These are phyloP conservation scores for Lithobates sylvaticus DNA, from an alignment of 2,797 vertebrate genomes.

Conservation along the genomic window DNA sequence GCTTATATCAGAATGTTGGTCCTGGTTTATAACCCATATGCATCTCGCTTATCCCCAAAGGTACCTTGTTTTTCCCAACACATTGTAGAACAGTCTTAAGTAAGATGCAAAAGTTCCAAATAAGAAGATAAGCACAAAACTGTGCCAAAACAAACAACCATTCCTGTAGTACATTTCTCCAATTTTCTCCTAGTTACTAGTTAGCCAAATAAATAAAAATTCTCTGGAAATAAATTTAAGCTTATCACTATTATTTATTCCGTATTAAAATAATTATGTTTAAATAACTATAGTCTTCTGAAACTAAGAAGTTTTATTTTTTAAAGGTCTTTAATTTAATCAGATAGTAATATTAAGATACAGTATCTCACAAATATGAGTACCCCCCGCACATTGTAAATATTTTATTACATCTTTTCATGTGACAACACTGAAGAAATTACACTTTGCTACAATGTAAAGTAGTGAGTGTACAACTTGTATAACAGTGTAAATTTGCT, in stretches of 20 bases:
- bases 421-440: no score
- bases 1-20: slow-evolving; percentile 45
- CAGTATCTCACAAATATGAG: no score
- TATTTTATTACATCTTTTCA: no score
- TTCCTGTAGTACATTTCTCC: neutral
- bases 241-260: neutral
- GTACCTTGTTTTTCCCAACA: slow-evolving; percentile 57
- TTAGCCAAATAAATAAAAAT: neutral
- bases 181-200: neutral
- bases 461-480: no score
- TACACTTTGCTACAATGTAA: no score
- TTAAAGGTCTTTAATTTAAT: neutral
- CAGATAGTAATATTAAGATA: neutral
- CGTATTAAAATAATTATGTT: neutral
- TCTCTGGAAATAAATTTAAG: neutral
- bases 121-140: slow-evolving; percentile 4
- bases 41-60: slow-evolving; percentile 41
- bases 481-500: no score
- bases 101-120: slow-evolving; percentile 6
- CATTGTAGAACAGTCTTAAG: slow-evolving; percentile 3
- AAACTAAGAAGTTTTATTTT: neutral
- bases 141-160: slow-evolving; percentile 16
- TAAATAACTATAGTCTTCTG: no score
- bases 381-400: no score
- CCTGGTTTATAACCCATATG: slow-evolving; percentile 42